Evolutionary conservation across 23 tunicate species (phyloP).

Genomic region (Pegea sp.): DNA sequence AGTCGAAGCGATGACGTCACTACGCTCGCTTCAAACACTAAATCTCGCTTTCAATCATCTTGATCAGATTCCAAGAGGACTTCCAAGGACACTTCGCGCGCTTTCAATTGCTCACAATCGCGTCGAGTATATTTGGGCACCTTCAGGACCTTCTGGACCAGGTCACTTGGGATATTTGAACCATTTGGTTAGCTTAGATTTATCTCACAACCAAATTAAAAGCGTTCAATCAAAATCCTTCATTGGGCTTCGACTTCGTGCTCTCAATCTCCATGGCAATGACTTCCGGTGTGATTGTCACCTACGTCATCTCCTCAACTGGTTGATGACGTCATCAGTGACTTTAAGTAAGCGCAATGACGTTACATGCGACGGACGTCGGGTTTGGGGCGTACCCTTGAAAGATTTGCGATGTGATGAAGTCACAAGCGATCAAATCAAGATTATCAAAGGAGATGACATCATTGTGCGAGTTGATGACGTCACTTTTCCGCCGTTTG

Average conservation of each 20-base stretch:
- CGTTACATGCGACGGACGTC: slow-evolving; percentile 24
- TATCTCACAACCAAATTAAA: slow-evolving; percentile 25
- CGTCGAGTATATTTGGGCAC: no score
- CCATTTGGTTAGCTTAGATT: slow-evolving; percentile 22
- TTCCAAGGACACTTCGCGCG: no score
- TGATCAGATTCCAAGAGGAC: slow-evolving; percentile 5
- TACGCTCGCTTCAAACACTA: slow-evolving; percentile 18
- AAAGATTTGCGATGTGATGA: slow-evolving; percentile 23
- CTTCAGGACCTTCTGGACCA: no score
- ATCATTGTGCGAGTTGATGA: no score
- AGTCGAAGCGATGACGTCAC: no score
- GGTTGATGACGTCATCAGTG: slow-evolving; percentile 17
- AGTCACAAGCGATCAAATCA: no score
- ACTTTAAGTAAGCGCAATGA: slow-evolving; percentile 8
- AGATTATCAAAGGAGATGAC: no score
- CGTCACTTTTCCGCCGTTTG: slow-evolving; percentile 61
- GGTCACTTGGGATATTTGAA: no score
- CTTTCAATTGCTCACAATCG: no score
- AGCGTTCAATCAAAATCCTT: slow-evolving; percentile 30
- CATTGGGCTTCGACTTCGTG: slow-evolving; percentile 5
- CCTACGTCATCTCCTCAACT: slow-evolving; percentile 18
- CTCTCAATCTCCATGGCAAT: slow-evolving; percentile 36
- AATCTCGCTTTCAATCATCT: slow-evolving; percentile 8
- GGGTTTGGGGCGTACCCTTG: no score
- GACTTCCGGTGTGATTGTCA: slow-evolving; percentile 49